Percentiles rank a stretch among this genome's conserved stretches.
These are phyloP conservation scores for Ditylenchus dipsaci DNA, from an alignment of 1,140 invertebrate species.

Conservation along the genomic window DNA sequence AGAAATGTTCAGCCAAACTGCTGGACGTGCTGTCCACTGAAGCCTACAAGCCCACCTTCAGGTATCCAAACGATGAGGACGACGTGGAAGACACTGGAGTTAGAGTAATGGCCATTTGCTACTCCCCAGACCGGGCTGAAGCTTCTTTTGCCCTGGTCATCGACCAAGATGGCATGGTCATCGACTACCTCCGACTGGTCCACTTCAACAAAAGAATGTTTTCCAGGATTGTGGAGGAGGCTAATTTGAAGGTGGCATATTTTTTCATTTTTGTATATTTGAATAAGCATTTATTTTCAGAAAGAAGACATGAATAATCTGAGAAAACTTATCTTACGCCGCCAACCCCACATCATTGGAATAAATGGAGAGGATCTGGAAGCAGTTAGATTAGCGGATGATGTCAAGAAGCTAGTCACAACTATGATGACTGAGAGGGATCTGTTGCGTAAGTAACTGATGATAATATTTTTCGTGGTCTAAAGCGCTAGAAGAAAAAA, in stretches of 20 bases:
- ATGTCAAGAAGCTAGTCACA: slow-evolving; percentile 28
- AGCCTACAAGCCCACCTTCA: slow-evolving; percentile 38
- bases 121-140: slow-evolving; percentile 76
- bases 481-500: too few species aligned
- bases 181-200: slow-evolving; percentile 79
- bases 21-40: slow-evolving; percentile 3
- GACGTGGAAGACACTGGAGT: slow-evolving; percentile 63
- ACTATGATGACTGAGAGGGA: slow-evolving; percentile 30
- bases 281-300: slow-evolving; percentile 7
- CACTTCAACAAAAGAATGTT: slow-evolving; percentile 77
- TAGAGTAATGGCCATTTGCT: slow-evolving; percentile 79
- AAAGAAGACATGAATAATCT: slow-evolving; percentile 72
- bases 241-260: slow-evolving; percentile 65
- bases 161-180: slow-evolving; percentile 77
- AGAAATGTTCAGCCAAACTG: slow-evolving; percentile 8
- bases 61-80: slow-evolving; percentile 59
- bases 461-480: too few species aligned
- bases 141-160: slow-evolving; percentile 83
- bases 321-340: slow-evolving; percentile 77
- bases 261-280: not conserved
- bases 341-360: slow-evolving; percentile 87
- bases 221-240: slow-evolving; percentile 70
- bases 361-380: slow-evolving; percentile 77
- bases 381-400: slow-evolving; percentile 39
- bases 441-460: not conserved